Percentiles rank a stretch among this genome's conserved stretches.
Conservation (phyloP, 2,113 vertebrate genomes). For the Asarcornis scutulata region DNA sequence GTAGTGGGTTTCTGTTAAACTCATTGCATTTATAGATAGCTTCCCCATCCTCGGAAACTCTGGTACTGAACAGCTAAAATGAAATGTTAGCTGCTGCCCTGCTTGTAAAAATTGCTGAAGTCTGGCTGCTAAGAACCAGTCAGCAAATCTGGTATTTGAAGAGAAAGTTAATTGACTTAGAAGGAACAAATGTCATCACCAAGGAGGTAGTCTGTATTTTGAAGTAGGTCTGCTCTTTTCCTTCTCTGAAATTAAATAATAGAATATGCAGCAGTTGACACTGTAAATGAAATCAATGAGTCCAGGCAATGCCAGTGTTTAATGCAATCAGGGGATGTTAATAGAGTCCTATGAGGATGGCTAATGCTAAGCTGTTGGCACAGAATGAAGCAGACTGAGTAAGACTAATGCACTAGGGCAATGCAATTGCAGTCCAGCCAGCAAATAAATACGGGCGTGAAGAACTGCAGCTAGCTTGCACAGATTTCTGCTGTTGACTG, state of each 20-base stretch:
- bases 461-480: not conserved
- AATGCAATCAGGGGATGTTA: constrained; percentile 56
- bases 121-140: not conserved
- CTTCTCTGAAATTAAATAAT: constrained; percentile 9
- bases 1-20: not conserved
- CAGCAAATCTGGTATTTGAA: not conserved
- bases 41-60: not conserved
- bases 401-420: not conserved
- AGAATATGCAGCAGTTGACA: not conserved
- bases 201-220: not conserved
- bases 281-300: constrained; percentile 30
- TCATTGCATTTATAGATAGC: not conserved
- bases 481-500: not conserved
- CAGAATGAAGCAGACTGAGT: not conserved
- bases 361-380: constrained; percentile 4
- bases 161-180: not conserved
- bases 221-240: not conserved
- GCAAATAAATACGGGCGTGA: not conserved
- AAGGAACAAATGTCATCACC: not conserved
- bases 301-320: not conserved
- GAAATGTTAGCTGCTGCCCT: not conserved
- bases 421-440: not conserved
- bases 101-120: not conserved
- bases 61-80: not conserved
- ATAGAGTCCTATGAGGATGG: constrained; percentile 28